Conservation (phyloP, 2,113 vertebrate genomes). For the Aramus guarauna region DNA sequence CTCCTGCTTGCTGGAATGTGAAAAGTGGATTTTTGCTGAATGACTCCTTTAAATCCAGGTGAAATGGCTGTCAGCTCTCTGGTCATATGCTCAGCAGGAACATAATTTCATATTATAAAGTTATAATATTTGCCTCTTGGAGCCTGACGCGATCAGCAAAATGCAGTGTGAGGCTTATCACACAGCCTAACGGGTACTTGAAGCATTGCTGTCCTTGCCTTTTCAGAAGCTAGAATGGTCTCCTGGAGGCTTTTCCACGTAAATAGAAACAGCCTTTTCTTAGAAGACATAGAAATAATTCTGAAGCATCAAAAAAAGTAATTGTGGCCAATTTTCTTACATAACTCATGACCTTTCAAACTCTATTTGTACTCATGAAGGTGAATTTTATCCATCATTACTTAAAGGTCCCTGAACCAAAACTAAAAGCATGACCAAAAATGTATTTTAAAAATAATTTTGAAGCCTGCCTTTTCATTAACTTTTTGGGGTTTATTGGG, state of each 20-base stretch:
- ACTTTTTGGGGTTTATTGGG: background rate
- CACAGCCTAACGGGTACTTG: background rate
- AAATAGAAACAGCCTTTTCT: conserved; percentile 7
- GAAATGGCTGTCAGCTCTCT: background rate
- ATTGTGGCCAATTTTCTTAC: background rate
- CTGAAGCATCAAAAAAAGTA: background rate
- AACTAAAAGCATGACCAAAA: background rate
- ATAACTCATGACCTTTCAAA: background rate
- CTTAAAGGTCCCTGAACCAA: background rate
- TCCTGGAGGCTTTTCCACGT: background rate
- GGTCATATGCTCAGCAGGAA: background rate
- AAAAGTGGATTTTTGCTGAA: background rate
- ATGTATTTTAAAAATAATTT: background rate
- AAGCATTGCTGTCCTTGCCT: background rate
- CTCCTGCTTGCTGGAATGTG: background rate
- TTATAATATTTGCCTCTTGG: background rate
- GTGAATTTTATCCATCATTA: background rate
- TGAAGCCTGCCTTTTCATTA: background rate
- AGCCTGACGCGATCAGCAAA: background rate
- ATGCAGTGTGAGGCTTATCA: background rate
- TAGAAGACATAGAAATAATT: conserved; percentile 3
- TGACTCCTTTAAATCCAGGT: background rate
- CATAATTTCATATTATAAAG: background rate
- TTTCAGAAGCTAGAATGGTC: background rate
- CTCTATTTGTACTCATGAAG: background rate